Percentiles rank a stretch among this genome's conserved stretches.
These are phyloP conservation scores for Tachina fera DNA, from an alignment of 2,888 invertebrate genomes.

Conservation along the genomic window DNA sequence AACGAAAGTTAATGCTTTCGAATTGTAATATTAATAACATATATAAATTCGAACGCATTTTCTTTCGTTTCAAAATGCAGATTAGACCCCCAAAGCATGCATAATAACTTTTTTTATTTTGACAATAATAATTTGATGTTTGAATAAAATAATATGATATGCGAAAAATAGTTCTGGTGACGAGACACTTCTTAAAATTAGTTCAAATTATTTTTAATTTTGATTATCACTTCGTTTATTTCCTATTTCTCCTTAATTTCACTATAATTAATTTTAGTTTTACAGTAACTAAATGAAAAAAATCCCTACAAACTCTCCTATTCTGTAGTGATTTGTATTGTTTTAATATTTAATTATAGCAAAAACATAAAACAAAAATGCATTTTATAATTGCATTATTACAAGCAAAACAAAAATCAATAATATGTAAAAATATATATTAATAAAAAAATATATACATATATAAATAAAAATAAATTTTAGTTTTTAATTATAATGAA, in stretches of 20 bases:
- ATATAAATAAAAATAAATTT: slow-evolving; percentile 53
- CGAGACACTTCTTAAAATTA: too few relatives aligned
- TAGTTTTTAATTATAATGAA: slow-evolving; percentile 3
- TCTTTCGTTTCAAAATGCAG: too few relatives aligned
- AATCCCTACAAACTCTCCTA: slow-evolving; percentile 8
- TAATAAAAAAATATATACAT: slow-evolving; percentile 44
- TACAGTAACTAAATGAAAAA: slow-evolving; percentile 16
- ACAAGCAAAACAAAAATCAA: slow-evolving; percentile 33
- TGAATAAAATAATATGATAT: too few relatives aligned
- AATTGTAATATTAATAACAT: too few relatives aligned
- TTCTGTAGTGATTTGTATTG: slow-evolving; percentile 56
- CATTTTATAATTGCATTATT: slow-evolving; percentile 67
- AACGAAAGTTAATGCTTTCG: too few relatives aligned
- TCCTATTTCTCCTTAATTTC: slow-evolving; percentile 9
- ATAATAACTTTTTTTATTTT: too few relatives aligned
- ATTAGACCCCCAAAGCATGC: too few relatives aligned
- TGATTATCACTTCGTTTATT: slow-evolving; percentile 32
- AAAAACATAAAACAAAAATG: slow-evolving; percentile 30
- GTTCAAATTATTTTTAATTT: slow-evolving; percentile 39
- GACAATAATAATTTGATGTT: too few relatives aligned
- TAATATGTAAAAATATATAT: slow-evolving; percentile 54
- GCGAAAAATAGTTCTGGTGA: too few relatives aligned
- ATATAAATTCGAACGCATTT: too few relatives aligned
- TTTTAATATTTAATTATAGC: slow-evolving; percentile 58
- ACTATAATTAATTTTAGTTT: too few relatives aligned